Evolutionary conservation across 2,797 vertebrate genomes (phyloP), one percentile per base, ranked within the genome.

Genomic region (Acanthurus tractus): DNA sequence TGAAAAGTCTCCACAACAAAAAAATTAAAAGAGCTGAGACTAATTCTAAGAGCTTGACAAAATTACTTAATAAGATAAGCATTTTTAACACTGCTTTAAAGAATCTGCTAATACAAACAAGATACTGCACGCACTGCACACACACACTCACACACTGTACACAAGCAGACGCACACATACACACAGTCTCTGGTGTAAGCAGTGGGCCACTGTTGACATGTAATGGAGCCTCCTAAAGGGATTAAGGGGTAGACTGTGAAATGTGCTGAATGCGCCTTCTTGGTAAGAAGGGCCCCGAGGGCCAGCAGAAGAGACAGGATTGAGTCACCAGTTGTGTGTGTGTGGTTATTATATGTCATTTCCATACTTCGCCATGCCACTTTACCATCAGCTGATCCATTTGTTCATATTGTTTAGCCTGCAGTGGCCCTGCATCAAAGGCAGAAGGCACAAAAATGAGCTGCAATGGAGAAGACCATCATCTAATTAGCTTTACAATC

Each of bases 161-260:
- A 52, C 15, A 34, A 38, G 55, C 29, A 53, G 48, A 46, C 50
- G 44, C 20, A 45, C 36, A 63, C 25, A 40, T 6, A 50, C 49
- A 40, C 49, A 53, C 55, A 13, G 58, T 78, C 81, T 65, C 65
- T 69, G 68, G 70, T 79, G 81, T 48, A 76, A 70, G 76, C 74
- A 70, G 38, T 52, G 74, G 83, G 83, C 86, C 87, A 76, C 86
- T 83, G 89, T 82, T 82, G 79, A 93, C 87, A 74, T 88, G 89
- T 90, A 92, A 92, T 84, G 83, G 85, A 89, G 84, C 82, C 83
- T 91, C 86, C 85, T 91, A 93, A 93, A 88, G 70, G 89, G 92
- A 94, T 94, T 94, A 94, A 56, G 71, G 81, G 76, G 77, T 49
- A 87, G 85, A 88, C 90, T 87, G 90, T 93, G 91, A 92, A 93